Evolutionary conservation across 2,888 invertebrate species (phyloP), one percentile per base, ranked within the genome.

Genomic region (Choristoneura rosaceana): DNA sequence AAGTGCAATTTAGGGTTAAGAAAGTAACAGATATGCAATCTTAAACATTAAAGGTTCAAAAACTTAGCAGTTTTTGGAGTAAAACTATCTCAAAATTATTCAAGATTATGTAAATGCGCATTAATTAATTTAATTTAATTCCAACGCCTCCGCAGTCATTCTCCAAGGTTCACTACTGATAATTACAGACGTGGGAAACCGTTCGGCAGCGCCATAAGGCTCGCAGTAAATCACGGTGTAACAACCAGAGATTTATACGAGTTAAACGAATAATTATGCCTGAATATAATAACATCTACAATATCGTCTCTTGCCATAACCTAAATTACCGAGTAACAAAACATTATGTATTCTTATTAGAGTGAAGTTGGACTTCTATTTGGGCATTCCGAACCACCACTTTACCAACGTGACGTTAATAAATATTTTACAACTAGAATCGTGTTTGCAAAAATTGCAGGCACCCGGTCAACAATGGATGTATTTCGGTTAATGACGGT

Each of bases 141-240:
- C 55, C 25, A 12, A 55, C 25, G 55, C 55, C 25, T 12, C 12
- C 8, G 25, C 55, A 5, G 25, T 55, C 55, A 52, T 17, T 47
- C 47, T n/a, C 17, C 43, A 60, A n/a, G 47, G n/a, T 58, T 38
- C 47, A 58, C 71, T 43, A 43, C 52, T 70, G 45, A 50, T 68
- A 68, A 71, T 71, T 58, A 71, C 71, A 62, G 78, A 80, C 80
- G 82, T 84, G 85, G 81, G 84, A 90, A 88, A 83, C 83, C 79
- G 84, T 82, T 80, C 86, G 85, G 85, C 88, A 82, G 83, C 82
- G 86, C 84, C 84, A 84, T 85, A 85, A 84, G 83, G 82, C 76
- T 78, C 81, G 68, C 74, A 78, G 89, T 91, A 91, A 91, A 91
- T 91, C 90, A 90, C 82, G 76, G 77, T 78, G 78, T 84, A 85